These are phyloP conservation scores for Drosophila austrosaltans DNA, from an alignment of 2,888 invertebrate genomes.

Conservation along the genomic window DNA sequence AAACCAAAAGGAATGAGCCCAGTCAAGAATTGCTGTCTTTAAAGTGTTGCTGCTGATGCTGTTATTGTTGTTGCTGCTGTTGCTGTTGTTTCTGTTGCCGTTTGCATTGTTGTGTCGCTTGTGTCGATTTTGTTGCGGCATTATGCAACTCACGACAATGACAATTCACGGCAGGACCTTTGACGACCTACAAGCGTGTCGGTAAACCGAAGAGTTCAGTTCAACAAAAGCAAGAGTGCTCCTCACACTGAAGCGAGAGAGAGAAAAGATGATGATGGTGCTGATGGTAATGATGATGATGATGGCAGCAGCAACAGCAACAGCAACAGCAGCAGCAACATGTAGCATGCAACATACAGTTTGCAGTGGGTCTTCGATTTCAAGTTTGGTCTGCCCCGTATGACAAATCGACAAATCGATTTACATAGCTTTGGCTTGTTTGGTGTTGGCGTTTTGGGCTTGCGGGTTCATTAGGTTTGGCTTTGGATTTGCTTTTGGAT, in stretches of 20 bases:
- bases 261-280: not conserved
- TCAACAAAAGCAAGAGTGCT: conserved; percentile 27
- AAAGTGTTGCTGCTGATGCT: conserved; percentile 22
- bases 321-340: not conserved
- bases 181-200: conserved; percentile 79
- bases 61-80: conserved; percentile 5
- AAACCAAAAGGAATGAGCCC: conserved; percentile 66
- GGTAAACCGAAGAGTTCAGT: conserved; percentile 37
- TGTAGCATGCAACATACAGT: conserved; percentile 8
- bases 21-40: conserved; percentile 67
- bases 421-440: conserved; percentile 59
- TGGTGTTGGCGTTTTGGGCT: conserved; percentile 40
- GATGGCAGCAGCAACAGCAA: not conserved
- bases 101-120: conserved; percentile 66
- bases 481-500: conserved; percentile 29
- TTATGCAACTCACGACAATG: conserved; percentile 79
- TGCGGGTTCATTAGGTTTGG: conserved; percentile 67
- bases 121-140: conserved; percentile 61
- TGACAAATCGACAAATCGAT: conserved; percentile 75
- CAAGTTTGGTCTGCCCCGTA: conserved; percentile 51
- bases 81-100: conserved; percentile 38
- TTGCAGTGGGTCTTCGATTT: conserved; percentile 20
- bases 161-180: conserved; percentile 79
- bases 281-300: not conserved
- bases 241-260: conserved; percentile 55